Conservation (phyloP, 2,113 vertebrate genomes). For the Oreocharis arfaki region DNA sequence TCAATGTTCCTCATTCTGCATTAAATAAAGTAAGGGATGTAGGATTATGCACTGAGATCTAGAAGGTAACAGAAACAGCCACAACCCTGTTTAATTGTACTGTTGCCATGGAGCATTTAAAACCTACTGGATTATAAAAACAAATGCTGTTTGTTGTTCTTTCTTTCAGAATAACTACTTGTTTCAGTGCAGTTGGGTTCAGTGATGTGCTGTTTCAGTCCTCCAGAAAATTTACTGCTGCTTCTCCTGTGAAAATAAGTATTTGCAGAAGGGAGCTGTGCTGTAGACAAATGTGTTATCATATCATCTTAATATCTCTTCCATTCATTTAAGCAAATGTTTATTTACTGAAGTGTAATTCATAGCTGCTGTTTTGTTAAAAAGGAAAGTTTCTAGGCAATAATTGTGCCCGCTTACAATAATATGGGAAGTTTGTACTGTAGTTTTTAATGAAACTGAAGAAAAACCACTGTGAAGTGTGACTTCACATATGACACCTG, state of each 20-base stretch:
- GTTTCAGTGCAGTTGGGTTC: not conserved
- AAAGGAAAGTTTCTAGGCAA: not conserved
- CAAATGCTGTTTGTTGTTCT: not conserved
- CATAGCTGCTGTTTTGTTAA: not conserved
- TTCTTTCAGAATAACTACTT: not conserved
- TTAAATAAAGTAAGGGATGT: not conserved
- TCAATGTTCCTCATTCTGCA: not conserved
- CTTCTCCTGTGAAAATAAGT: not conserved
- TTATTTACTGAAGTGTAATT: not conserved
- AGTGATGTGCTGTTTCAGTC: not conserved
- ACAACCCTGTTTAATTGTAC: not conserved
- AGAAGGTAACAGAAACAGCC: not conserved
- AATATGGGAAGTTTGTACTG: not conserved
- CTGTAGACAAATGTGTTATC: not conserved
- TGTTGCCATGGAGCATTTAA: not conserved
- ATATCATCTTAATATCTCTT: not conserved
- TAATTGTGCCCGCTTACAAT: not conserved
- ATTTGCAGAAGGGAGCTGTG: not conserved
- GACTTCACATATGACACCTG: not conserved
- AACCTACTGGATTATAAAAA: not conserved
- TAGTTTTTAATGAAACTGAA: not conserved
- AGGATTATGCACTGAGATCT: not conserved
- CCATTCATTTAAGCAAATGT: not conserved
- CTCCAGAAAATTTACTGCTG: not conserved
- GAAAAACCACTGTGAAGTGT: not conserved